Percentiles rank a stretch among this genome's conserved stretches.
These are phyloP conservation scores for Argentina silus DNA, from an alignment of 2,797 vertebrate species.

Conservation along the genomic window DNA sequence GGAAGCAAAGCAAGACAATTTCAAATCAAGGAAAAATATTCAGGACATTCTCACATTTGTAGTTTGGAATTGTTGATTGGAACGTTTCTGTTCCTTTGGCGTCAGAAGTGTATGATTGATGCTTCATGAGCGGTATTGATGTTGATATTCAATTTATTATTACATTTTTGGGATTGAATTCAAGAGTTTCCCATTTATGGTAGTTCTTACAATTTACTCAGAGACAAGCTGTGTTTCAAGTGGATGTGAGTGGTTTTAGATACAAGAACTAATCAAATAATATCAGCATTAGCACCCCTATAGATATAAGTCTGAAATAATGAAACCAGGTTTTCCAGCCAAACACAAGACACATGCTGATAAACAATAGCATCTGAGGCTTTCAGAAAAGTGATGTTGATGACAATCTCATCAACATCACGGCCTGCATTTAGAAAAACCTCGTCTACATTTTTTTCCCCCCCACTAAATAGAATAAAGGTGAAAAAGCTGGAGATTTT, in stretches of 20 bases:
- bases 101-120: background rate
- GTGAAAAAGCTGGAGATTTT: slow-evolving; percentile 51
- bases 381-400: slow-evolving; percentile 33
- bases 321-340: slow-evolving; percentile 19
- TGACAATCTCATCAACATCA: too few relatives aligned
- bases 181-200: slow-evolving; percentile 3
- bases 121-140: slow-evolving; percentile 25
- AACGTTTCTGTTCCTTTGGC: slow-evolving; percentile 44
- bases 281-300: slow-evolving; percentile 9
- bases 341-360: slow-evolving; percentile 32
- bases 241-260: background rate
- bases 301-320: slow-evolving; percentile 9
- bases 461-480: slow-evolving; percentile 44
- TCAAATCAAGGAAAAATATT: slow-evolving; percentile 85
- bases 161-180: background rate
- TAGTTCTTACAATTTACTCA: slow-evolving; percentile 4
- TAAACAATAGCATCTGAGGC: slow-evolving; percentile 44
- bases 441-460: slow-evolving; percentile 33
- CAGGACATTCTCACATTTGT: slow-evolving; percentile 66
- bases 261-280: slow-evolving; percentile 1
- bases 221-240: background rate
- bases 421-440: slow-evolving; percentile 25
- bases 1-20: slow-evolving; percentile 82
- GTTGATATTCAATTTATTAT: slow-evolving; percentile 21
- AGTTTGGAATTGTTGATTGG: slow-evolving; percentile 52